Conservation (phyloP, 2,113 vertebrate species). For the Bungarus multicinctus region DNA sequence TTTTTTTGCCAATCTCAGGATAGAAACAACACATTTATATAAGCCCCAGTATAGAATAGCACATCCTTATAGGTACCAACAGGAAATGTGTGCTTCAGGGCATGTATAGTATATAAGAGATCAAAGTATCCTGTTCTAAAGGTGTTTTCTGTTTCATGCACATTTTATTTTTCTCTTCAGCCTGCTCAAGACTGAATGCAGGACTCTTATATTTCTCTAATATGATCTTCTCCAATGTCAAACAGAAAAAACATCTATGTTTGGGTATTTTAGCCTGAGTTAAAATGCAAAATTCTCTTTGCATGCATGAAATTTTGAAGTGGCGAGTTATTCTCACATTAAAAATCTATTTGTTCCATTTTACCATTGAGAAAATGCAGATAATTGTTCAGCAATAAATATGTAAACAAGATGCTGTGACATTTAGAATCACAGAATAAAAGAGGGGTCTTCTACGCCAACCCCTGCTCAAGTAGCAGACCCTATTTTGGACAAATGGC, state of each 20-base stretch:
- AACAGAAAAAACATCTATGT: constrained; percentile 44
- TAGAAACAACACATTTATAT: background rate
- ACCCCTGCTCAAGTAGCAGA: background rate
- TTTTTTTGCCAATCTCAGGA: background rate
- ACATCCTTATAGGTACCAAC: background rate
- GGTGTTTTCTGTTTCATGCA: constrained; percentile 47
- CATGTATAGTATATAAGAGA: background rate
- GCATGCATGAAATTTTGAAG: constrained; percentile 41
- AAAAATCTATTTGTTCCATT: constrained; percentile 58
- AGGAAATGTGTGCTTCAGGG: background rate
- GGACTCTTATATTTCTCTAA: constrained; percentile 35
- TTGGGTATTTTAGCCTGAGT: constrained; percentile 52
- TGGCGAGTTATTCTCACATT: constrained; percentile 48
- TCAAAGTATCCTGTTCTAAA: constrained; percentile 41
- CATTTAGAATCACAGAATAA: constrained; percentile 22
- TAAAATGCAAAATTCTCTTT: constrained; percentile 48
- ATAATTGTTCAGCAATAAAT: constrained; percentile 57
- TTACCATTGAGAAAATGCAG: constrained; percentile 54
- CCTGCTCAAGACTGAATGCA: constrained; percentile 48
- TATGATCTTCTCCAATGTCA: constrained; percentile 39
- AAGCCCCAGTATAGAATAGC: background rate
- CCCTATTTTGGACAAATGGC: background rate
- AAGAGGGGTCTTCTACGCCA: background rate
- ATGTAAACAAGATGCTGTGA: constrained; percentile 30
- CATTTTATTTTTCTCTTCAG: constrained; percentile 45